Evolutionary conservation across 2,113 vertebrate species (phyloP), one percentile per base, ranked within the genome.

Genomic region (Podarcis cretensis): DNA sequence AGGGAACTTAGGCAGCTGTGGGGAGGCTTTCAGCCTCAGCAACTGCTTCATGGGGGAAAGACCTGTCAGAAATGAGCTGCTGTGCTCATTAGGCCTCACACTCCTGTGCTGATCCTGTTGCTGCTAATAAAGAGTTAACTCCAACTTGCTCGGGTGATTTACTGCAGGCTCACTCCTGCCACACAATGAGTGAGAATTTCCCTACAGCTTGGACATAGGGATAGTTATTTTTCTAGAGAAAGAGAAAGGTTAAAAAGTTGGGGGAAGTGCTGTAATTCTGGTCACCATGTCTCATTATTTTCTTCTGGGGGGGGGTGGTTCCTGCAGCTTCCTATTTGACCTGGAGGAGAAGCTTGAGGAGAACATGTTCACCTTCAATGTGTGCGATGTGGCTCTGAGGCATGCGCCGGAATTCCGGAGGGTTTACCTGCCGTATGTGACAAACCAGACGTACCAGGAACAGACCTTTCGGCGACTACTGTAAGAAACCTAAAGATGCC

Each of bases 381-480:
- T 99, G 86, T 99, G 99, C 3, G 98, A 99, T 0, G 98, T 99
- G 85, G 98, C 99, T 37, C 96, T 97, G 87, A 97, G 95, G n/a
- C 98, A 99, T 0, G 98, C 98, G 30, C 95, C 97, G 0, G 96
- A 96, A 88, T 99, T 99, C 96, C 98, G 95, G 91, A 95, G 96
- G 83, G 98, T 99, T 68, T 99, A 99, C 83, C 97, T 99, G 63
- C 98, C 98, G 1, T 99, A 99, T 5, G 98, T 99, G 93, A 99
- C 98, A 94, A 99, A 99, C 96, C 99, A 99, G 96, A 98, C 98
- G 0, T 99, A 99, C 65, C 99, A 99, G 96, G 99, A 99, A 27
- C 97, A 98, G 89, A 99, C 98, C 79, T 99, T 98, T 95, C 98
- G 98, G 90, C 97, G 96, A 85, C 96, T 99, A 83, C 97, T 99